Percentiles rank a stretch among this genome's conserved stretches.
These are phyloP conservation scores for Bolinopsis microptera DNA, from an alignment of 37 sponge, comb jelly and placozoan genomes.

Conservation along the genomic window DNA sequence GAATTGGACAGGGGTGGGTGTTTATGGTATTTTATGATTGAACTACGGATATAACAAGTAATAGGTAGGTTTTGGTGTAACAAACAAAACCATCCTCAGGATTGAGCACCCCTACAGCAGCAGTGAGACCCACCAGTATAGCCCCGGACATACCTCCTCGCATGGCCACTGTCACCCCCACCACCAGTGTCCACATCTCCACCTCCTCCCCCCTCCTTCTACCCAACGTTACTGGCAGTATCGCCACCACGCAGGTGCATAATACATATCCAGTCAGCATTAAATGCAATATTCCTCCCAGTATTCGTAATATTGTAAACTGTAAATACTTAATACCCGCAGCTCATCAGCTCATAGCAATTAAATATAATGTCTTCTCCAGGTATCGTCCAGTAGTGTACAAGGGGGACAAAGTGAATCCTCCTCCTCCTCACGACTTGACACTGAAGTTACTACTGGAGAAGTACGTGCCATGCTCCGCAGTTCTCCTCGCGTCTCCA, in stretches of 20 bases:
- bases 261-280: too few species aligned
- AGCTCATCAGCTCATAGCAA: too few species aligned
- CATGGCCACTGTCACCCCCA: slow-evolving; percentile 63
- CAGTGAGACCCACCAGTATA: slow-evolving; percentile 50
- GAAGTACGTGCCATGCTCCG: slow-evolving; percentile 58
- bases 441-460: neutral
- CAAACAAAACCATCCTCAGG: too few species aligned
- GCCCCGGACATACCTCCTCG: slow-evolving; percentile 57
- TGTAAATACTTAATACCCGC: too few species aligned
- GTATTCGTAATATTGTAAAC: too few species aligned
- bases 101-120: slow-evolving; percentile 35
- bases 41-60: too few species aligned
- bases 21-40: too few species aligned
- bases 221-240: slow-evolving; percentile 7
- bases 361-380: neutral
- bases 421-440: neutral
- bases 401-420: neutral
- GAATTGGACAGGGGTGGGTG: too few species aligned
- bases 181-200: slow-evolving; percentile 56
- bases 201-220: slow-evolving; percentile 21
- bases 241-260: slow-evolving; percentile 17
- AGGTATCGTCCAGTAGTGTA: slow-evolving; percentile 30
- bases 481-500: slow-evolving; percentile 41
- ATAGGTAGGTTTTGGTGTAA: too few species aligned
- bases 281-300: too few species aligned